Evolutionary conservation across 2,113 vertebrate genomes (phyloP).

Genomic region (Sterna hirundo): DNA sequence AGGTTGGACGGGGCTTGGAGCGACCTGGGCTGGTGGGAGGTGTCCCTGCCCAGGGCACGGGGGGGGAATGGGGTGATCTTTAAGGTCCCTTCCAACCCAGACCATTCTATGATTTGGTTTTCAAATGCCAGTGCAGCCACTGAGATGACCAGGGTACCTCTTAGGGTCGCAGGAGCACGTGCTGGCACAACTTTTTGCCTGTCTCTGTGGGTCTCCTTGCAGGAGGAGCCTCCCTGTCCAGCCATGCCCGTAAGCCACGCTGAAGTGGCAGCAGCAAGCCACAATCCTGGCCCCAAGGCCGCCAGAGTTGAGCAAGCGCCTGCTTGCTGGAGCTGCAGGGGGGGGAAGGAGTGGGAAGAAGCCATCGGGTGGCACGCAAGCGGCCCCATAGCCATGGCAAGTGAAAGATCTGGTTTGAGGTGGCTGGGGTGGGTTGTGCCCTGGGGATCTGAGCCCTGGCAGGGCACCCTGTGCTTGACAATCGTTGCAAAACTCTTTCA

Average conservation of each 20-base stretch:
- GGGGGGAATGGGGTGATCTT: neutral
- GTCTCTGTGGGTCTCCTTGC: neutral
- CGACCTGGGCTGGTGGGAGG: neutral
- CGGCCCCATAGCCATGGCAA: neutral
- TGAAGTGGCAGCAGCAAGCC: neutral
- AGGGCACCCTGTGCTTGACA: neutral
- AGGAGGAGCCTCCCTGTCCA: neutral
- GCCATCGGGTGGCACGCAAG: fast-evolving
- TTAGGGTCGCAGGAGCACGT: fast-evolving
- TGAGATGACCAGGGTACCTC: fast-evolving
- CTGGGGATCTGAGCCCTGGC: neutral
- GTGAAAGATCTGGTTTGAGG: neutral
- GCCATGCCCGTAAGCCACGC: fast-evolving
- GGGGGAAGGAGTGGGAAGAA: neutral
- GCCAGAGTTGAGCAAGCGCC: neutral
- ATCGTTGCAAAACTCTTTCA: neutral
- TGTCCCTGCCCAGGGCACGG: neutral
- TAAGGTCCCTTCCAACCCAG: neutral
- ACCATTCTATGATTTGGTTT: neutral
- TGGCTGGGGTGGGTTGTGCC: neutral
- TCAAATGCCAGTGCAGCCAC: too few relatives aligned
- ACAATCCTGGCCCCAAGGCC: neutral
- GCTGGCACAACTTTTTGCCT: neutral
- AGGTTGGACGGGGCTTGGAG: neutral
- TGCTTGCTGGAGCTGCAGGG: neutral